These are phyloP conservation scores for Lissonota sp. DNA, from an alignment of 2,888 invertebrate genomes.

Conservation along the genomic window DNA sequence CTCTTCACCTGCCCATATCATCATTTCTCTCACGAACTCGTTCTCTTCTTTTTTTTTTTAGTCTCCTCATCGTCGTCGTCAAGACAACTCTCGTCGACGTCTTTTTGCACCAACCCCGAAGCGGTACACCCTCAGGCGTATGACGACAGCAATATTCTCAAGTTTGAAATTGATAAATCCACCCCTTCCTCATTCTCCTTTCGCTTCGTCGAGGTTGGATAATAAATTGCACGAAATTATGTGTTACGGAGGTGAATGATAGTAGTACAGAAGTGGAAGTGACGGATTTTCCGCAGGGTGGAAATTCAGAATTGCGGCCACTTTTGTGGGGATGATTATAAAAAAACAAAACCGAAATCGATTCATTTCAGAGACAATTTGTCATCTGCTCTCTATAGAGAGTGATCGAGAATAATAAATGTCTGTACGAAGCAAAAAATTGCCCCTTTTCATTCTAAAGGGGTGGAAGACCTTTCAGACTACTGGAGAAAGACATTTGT, in stretches of 20 bases:
- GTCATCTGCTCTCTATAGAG: too few species aligned
- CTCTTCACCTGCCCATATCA: slow-evolving; percentile 1
- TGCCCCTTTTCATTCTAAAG: too few species aligned
- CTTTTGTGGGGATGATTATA: too few species aligned
- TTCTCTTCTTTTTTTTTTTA: slow-evolving; percentile 19
- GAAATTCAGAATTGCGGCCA: too few species aligned
- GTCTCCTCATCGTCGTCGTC: slow-evolving; percentile 28
- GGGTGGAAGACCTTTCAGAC: too few species aligned
- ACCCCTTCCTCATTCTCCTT: background rate
- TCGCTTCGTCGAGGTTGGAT: slow-evolving; percentile 3
- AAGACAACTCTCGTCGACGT: slow-evolving; percentile 39
- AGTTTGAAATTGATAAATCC: slow-evolving; percentile 50
- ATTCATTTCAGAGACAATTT: too few species aligned
- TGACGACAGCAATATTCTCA: slow-evolving; percentile 34
- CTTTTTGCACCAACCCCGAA: slow-evolving; percentile 19
- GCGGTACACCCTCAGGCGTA: slow-evolving; percentile 16
- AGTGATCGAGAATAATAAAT: too few species aligned
- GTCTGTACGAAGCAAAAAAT: too few species aligned
- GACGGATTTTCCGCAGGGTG: background rate
- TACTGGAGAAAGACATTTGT: too few species aligned
- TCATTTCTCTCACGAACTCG: slow-evolving; percentile 4
- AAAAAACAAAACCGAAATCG: too few species aligned
- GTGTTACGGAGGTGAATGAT: background rate
- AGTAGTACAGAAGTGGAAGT: background rate
- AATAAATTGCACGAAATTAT: slow-evolving; percentile 44